Base-by-base conservation (phyloP, 2,888 invertebrate genomes). In the Phortica okadai region DNA sequence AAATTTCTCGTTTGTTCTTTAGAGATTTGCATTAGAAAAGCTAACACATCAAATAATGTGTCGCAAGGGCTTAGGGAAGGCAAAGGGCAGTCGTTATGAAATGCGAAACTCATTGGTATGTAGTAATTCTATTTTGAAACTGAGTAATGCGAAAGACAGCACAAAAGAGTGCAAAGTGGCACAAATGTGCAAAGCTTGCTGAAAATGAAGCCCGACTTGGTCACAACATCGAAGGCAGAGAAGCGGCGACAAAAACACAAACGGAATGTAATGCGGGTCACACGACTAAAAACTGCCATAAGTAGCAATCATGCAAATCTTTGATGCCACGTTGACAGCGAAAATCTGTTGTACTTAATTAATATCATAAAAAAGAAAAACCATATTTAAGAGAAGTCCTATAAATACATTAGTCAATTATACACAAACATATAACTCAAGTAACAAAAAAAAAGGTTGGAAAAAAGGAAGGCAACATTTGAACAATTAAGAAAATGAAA, bases 401-500 rank as follows among this genome's bases (percentile, higher is more conserved):
- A 59, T 21, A 59, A 6, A 56, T 6, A 59, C 25, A 64, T 64
- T 33, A 6, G 41, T 33, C 21, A 64, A 16, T 25, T 33, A 10
- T 64, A 11, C 33, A 41, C 6, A 6, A 64, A 25, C 11, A 33
- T 5, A 33, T 4, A 21, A 6, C 16, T 21, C 21, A 21, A 21
- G 21, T 21, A 21, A 21, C 21, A 21, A 33, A 1, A 8, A 41
- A 25, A 6, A 41, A 41, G 64, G 11, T 33, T 64, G 41, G 14
- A 6, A 14, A 14, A 64, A 64, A 6, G 41, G 5, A 64, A 62
- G 62, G 16, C 10, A 25, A 7, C 21, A 33, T 21, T 64, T n/a
- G 16, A 44, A 16, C 44, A 67, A 42, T 67, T 44, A 44, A 44
- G n/a, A 33, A 67, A 67, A 67, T 67, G 42, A 42, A 67, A 44